phyloP scores from a whole-genome alignment of 2,797 vertebrate species.

The Mormyrus hasselquistii region DNA sequence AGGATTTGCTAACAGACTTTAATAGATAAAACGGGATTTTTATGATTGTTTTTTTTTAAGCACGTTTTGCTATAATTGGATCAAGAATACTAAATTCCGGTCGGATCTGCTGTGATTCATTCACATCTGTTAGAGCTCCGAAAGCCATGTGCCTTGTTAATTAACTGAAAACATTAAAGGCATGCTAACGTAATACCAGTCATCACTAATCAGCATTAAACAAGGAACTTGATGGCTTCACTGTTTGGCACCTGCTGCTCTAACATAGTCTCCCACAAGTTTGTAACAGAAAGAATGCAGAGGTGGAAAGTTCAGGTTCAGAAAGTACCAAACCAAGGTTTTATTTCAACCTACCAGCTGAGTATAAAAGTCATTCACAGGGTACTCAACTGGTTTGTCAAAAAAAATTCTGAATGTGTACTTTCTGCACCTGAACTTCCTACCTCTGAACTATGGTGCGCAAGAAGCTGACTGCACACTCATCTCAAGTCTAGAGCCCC shows the following conservation, averaged over 20 bases:
- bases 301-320: background rate
- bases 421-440: background rate
- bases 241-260: conserved; percentile 19
- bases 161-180: conserved; percentile 42
- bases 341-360: background rate
- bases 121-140: conserved; percentile 46
- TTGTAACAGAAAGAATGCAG: background rate
- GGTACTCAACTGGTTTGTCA: background rate
- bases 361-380: background rate
- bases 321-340: background rate
- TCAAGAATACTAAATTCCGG: conserved; percentile 40
- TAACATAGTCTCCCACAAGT: background rate
- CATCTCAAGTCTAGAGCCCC: background rate
- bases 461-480: background rate
- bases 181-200: conserved; percentile 38
- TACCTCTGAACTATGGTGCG: background rate
- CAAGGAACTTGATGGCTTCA: conserved; percentile 29
- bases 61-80: conserved; percentile 44
- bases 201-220: conserved; percentile 39
- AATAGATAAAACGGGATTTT: conserved; percentile 44
- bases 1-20: conserved; percentile 44
- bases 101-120: conserved; percentile 29
- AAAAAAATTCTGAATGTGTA: background rate
- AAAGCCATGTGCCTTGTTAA: conserved; percentile 33
- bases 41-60: conserved; percentile 25